Evolutionary conservation across 1,140 invertebrate species (phyloP).

Genomic region (Diorhabda sublineata): DNA sequence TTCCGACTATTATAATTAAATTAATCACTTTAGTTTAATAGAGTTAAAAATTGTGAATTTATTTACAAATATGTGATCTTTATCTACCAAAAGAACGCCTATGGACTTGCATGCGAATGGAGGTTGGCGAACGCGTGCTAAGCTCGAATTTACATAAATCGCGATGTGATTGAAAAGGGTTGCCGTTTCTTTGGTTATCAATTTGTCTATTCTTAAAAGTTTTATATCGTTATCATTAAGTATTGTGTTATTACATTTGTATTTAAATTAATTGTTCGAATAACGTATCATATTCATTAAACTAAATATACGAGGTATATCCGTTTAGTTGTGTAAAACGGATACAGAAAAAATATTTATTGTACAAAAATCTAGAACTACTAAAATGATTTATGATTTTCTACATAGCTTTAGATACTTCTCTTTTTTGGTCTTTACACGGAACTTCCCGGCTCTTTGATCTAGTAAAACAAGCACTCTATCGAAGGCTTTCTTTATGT

Average conservation of each 20-base stretch:
- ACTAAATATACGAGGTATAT: too few relatives aligned
- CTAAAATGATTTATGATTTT: too few relatives aligned
- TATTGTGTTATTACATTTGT: not conserved
- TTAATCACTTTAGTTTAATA: too few relatives aligned
- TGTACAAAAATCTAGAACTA: not conserved
- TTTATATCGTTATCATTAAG: constrained; percentile 1
- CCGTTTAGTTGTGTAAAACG: too few relatives aligned
- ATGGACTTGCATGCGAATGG: not conserved
- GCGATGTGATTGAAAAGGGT: not conserved
- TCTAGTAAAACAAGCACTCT: too few relatives aligned
- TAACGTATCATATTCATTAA: not conserved
- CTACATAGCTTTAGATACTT: too few relatives aligned
- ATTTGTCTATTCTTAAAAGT: not conserved
- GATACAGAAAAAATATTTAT: not conserved
- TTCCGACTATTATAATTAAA: too few relatives aligned
- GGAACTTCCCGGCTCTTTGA: too few relatives aligned
- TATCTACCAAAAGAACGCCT: not conserved
- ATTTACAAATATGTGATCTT: too few relatives aligned
- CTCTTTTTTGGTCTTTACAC: too few relatives aligned
- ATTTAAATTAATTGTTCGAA: not conserved
- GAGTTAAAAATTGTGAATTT: too few relatives aligned
- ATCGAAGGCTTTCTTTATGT: too few relatives aligned
- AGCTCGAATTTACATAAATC: not conserved
- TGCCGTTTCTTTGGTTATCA: not conserved
- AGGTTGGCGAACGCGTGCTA: not conserved